Conservation (phyloP, 2,797 vertebrate species). For the Sciurus vulgaris region DNA sequence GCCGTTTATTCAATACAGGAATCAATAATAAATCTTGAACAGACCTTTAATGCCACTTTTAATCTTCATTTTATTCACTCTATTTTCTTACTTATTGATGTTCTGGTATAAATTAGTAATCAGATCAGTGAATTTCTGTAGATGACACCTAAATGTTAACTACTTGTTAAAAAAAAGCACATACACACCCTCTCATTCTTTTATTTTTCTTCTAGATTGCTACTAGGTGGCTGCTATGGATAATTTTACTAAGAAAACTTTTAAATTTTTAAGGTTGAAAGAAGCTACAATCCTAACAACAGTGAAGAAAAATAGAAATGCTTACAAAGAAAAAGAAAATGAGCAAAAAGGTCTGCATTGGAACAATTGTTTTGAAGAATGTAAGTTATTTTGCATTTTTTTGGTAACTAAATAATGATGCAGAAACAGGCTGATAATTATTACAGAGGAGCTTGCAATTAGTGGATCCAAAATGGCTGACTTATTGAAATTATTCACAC, state of each 20-base stretch:
- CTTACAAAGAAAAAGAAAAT: neutral
- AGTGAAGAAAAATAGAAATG: neutral
- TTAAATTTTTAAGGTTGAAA: neutral
- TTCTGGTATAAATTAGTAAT: neutral
- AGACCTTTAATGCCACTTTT: neutral
- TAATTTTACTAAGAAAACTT: neutral
- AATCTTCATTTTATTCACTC: neutral
- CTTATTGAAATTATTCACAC: neutral
- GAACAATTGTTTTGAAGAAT: neutral
- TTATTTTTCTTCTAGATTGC: neutral
- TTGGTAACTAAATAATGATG: neutral
- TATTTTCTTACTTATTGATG: neutral
- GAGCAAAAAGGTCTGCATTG: neutral
- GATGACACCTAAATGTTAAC: neutral
- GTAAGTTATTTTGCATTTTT: neutral
- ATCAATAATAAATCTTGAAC: neutral
- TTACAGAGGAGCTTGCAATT: neutral
- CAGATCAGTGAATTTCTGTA: neutral
- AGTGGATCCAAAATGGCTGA: neutral
- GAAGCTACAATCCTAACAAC: neutral
- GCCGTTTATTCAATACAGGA: neutral
- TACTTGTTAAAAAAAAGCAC: neutral
- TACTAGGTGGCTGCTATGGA: neutral
- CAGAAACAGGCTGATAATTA: slow-evolving; percentile 30
- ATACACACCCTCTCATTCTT: rapidly evolving